Evolutionary conservation across 2,797 vertebrate species (phyloP).

Genomic region (Galago senegalensis): DNA sequence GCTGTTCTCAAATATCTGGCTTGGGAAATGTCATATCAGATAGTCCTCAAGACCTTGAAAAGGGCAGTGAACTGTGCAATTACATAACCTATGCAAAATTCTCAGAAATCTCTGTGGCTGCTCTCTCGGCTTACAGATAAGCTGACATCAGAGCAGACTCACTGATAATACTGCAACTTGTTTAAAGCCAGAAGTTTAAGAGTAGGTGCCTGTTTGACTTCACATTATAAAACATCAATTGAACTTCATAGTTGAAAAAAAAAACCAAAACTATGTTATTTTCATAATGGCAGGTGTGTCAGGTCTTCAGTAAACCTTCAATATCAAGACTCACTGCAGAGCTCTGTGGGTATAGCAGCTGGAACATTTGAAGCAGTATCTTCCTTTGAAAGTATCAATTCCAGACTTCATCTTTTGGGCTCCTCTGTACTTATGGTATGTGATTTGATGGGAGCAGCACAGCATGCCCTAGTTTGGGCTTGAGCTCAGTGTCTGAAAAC

Average conservation of each 20-base stretch:
- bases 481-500: constrained; percentile 48
- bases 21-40: constrained; percentile 64
- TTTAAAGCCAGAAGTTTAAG: constrained; percentile 75
- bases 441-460: constrained; percentile 67
- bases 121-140: constrained; percentile 32
- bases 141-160: constrained; percentile 65
- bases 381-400: constrained; percentile 75
- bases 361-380: constrained; percentile 56
- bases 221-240: constrained; percentile 79
- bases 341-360: not conserved
- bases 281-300: constrained; percentile 72
- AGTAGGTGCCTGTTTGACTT: constrained; percentile 66
- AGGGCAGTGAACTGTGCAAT: constrained; percentile 51
- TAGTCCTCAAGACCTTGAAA: constrained; percentile 58
- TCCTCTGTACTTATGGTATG: constrained; percentile 34
- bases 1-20: constrained; percentile 31
- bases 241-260: constrained; percentile 75
- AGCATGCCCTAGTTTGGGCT: constrained; percentile 64
- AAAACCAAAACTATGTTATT: constrained; percentile 67
- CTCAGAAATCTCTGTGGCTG: constrained; percentile 46
- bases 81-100: constrained; percentile 47
- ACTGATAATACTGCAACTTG: constrained; percentile 32
- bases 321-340: constrained; percentile 23
- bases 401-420: constrained; percentile 47
- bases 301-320: constrained; percentile 68